These are phyloP conservation scores for Aphelinus atriplicis DNA, from an alignment of 1,140 invertebrate genomes.

Conservation along the genomic window DNA sequence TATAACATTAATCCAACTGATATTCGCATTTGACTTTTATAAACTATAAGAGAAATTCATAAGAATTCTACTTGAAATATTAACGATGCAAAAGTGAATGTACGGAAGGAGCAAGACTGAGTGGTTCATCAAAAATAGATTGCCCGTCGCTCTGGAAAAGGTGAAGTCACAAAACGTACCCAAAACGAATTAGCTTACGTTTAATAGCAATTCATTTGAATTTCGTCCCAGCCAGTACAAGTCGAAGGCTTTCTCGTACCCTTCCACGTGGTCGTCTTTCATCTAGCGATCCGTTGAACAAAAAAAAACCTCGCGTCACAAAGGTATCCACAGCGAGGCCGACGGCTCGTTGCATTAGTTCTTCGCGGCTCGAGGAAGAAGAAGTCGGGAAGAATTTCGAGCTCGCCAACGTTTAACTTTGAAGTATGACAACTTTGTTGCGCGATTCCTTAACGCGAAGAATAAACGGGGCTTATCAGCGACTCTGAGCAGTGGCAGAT, in stretches of 20 bases:
- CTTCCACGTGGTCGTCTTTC: too few species aligned
- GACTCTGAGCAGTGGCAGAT: slow-evolving; percentile 5
- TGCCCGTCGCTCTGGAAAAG: background rate
- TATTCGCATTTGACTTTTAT: too few species aligned
- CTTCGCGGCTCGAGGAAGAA: background rate
- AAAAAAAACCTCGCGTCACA: too few species aligned
- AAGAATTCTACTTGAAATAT: too few species aligned
- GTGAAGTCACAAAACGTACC: background rate
- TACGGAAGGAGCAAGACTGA: too few species aligned
- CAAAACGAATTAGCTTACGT: background rate
- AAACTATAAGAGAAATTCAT: too few species aligned
- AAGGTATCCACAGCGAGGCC: background rate
- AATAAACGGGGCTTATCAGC: slow-evolving; percentile 30
- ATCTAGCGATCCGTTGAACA: too few species aligned
- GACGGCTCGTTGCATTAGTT: background rate
- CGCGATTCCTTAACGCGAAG: slow-evolving; percentile 19
- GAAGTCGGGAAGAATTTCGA: slow-evolving; percentile 12
- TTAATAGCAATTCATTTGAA: background rate
- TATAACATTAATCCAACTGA: too few species aligned
- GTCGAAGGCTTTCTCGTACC: too few species aligned
- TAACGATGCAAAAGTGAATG: too few species aligned
- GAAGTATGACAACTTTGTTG: slow-evolving; percentile 21
- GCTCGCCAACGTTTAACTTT: slow-evolving; percentile 31
- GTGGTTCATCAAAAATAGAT: too few species aligned
- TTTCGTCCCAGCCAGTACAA: background rate